These are phyloP conservation scores for Lithobates pipiens DNA, from an alignment of 2,797 vertebrate species.

Conservation along the genomic window DNA sequence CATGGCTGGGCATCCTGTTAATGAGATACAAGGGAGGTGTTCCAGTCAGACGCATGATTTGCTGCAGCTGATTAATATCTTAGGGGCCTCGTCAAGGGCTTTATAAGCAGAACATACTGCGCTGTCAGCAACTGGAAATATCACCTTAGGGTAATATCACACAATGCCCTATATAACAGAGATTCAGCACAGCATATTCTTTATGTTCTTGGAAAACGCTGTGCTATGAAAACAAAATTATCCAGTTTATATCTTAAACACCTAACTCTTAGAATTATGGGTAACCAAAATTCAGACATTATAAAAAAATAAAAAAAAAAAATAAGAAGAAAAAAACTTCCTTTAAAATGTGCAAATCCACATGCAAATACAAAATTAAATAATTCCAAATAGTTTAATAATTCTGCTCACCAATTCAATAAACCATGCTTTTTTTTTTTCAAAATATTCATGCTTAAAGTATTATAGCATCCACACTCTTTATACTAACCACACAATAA, in stretches of 20 bases:
- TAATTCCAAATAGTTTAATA: background rate
- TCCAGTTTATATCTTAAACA: background rate
- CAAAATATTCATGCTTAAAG: background rate
- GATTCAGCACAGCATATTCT: background rate
- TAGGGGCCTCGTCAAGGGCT: constrained; percentile 90
- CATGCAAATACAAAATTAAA: background rate
- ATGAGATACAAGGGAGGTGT: constrained; percentile 97
- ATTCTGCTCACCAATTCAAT: background rate
- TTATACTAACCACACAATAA: background rate
- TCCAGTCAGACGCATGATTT: constrained; percentile 99
- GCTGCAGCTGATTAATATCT: constrained; percentile 99
- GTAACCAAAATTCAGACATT: background rate
- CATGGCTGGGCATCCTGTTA: constrained; percentile 99
- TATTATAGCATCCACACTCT: background rate
- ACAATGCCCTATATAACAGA: background rate
- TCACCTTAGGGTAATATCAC: background rate
- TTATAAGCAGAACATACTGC: constrained; percentile 77
- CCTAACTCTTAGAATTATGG: background rate
- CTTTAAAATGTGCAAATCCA: no score
- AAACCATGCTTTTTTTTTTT: background rate
- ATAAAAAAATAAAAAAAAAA: no score
- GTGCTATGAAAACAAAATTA: background rate
- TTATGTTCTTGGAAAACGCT: background rate
- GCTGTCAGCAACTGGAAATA: constrained; percentile 67
- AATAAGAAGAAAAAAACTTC: no score